Evolutionary conservation across 2,113 vertebrate genomes (phyloP), one percentile per base, ranked within the genome.

Genomic region (Datnioides undecimradiatus): DNA sequence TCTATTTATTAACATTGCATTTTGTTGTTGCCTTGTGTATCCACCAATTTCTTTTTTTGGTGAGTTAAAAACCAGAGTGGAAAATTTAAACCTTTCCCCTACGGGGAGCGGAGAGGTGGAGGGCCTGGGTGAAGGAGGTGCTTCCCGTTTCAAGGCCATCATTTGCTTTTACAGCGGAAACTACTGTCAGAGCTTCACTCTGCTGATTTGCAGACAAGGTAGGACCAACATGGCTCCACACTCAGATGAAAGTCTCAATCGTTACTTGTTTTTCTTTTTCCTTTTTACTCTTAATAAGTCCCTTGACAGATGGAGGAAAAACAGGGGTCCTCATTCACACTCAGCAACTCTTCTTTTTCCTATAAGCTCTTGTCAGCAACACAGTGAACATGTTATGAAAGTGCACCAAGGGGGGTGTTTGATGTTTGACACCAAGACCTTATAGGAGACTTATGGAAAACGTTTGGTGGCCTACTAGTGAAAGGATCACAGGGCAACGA

Each of bases 151-250:
- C 54, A 76, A 76, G 73, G 70, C 52, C 72, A 31, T 87, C 59
- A 65, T 89, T 88, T 83, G 64, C 58, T 83, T 82, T 88, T 75
- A 85, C 63, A 62, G 79, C 43, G 36, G 79, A 87, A 87, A 82
- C 75, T 27, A 64, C 51, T 52, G 80, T 72, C 73, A 64, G 54
- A 75, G 31, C 46, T 59, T 71, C 55, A 57, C 54, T 31, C 43
- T 29, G 3, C 46, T 54, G 68, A 81, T 79, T 74, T 76, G 52
- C 27, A 66, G 72, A 65, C 9, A 43, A 64, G 19, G 29, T 25
- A 51, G 27, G 31, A n/a, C 31, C 48, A 49, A 55, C 13, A 4
- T 40, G 55, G 63, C 60, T 41, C 34, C 7, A 23, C 23, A 5
- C 34, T 21, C 1, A 5, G 21, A 45, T 19, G 25, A 72, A 67